Evolutionary conservation across 1,140 invertebrate species (phyloP).

Genomic region (Heliconius nattereri): DNA sequence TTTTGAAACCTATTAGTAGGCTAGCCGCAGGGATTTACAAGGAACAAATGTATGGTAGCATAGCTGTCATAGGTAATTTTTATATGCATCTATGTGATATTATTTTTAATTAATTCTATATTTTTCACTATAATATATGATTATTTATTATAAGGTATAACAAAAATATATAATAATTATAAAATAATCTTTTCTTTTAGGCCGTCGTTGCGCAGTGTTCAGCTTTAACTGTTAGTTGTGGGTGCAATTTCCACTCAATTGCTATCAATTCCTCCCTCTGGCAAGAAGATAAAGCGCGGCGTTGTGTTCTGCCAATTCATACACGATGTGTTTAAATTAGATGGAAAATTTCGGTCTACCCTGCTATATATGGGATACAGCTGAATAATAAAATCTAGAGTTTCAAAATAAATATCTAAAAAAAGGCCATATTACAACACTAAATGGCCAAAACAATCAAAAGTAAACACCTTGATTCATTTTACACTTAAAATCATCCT

Average conservation of each 20-base stretch:
- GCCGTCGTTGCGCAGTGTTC: too few relatives aligned
- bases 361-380: not conserved
- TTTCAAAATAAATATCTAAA: not conserved
- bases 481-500: not conserved
- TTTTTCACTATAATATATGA: not conserved
- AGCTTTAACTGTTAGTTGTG: not conserved
- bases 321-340: too few relatives aligned
- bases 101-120: not conserved
- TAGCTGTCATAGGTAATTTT: not conserved
- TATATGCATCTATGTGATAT: not conserved
- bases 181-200: too few relatives aligned
- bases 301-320: too few relatives aligned
- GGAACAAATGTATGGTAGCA: not conserved
- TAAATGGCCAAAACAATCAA: not conserved
- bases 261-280: not conserved
- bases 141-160: too few relatives aligned
- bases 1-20: too few relatives aligned
- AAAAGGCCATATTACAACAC: not conserved
- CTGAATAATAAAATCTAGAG: too few relatives aligned
- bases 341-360: not conserved
- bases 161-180: too few relatives aligned
- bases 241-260: not conserved
- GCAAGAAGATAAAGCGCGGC: too few relatives aligned
- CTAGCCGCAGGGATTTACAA: too few relatives aligned
- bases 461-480: not conserved